Conservation (phyloP, 2,888 invertebrate species). For the Tenodera sinensis region DNA sequence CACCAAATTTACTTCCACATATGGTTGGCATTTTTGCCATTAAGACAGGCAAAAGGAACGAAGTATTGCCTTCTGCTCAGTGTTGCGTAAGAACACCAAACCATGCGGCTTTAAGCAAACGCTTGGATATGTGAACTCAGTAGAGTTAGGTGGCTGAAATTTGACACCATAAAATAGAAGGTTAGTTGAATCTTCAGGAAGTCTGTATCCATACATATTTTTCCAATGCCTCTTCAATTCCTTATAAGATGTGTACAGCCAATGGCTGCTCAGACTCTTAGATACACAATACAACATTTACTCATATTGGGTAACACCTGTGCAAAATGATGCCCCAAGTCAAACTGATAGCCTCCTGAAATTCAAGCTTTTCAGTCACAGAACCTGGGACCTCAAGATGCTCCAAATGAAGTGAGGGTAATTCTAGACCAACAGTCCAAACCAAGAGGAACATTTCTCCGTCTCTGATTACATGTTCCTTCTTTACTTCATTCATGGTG, state of each 20-base stretch:
- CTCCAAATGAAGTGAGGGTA: constrained; percentile 36
- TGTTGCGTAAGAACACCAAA: neutral
- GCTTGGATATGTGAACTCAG: constrained; percentile 26
- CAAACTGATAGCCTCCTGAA: neutral
- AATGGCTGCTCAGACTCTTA: constrained; percentile 38
- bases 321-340: constrained; percentile 32
- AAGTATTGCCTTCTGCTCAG: constrained; percentile 10
- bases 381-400: constrained; percentile 31
- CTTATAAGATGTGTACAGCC: constrained; percentile 39
- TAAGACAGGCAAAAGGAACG: constrained; percentile 13
- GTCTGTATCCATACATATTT: constrained; percentile 38
- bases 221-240: constrained; percentile 43
- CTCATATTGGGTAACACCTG: constrained; percentile 41
- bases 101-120: constrained; percentile 17
- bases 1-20: constrained; percentile 20
- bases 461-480: constrained; percentile 36
- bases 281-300: constrained; percentile 39
- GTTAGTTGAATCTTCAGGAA: constrained; percentile 23
- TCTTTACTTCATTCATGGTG: constrained; percentile 36
- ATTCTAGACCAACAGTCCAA: constrained; percentile 32
- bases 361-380: constrained; percentile 5
- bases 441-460: constrained; percentile 27
- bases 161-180: constrained; percentile 23
- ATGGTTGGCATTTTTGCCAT: constrained; percentile 15
- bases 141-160: constrained; percentile 19